Percentiles rank a stretch among this genome's conserved stretches.
phyloP scores from a whole-genome alignment of 2,888 invertebrate genomes.

The Athripsodes cinereus region DNA sequence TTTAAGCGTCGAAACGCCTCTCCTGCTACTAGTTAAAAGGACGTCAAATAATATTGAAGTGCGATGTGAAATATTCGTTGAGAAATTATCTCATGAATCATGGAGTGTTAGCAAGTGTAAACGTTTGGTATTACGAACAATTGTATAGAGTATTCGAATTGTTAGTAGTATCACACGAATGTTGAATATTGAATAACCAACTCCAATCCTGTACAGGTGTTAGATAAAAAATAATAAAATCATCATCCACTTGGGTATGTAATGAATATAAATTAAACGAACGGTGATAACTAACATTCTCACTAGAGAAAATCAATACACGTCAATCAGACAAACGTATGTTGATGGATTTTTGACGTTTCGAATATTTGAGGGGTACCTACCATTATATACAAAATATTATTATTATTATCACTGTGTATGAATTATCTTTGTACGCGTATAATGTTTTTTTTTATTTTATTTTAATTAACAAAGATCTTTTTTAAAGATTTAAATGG shows the following conservation, averaged over 20 bases:
- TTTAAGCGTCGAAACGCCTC: no score
- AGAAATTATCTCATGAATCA: no score
- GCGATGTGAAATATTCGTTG: no score
- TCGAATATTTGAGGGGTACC: slow-evolving; percentile 3
- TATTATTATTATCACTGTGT: not conserved
- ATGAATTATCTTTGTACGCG: not conserved
- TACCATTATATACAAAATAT: not conserved
- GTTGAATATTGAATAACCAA: not conserved
- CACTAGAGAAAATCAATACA: slow-evolving; percentile 23
- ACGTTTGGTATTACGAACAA: no score
- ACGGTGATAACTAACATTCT: slow-evolving; percentile 22
- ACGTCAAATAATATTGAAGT: no score
- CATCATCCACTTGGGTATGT: slow-evolving; percentile 14
- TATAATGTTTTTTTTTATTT: not conserved
- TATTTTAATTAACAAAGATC: not conserved
- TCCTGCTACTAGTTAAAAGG: no score
- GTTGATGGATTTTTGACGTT: slow-evolving; percentile 25
- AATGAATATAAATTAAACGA: slow-evolving; percentile 25
- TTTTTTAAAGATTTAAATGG: not conserved
- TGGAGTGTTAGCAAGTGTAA: no score
- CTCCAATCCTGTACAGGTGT: slow-evolving; percentile 6
- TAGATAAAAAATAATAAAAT: slow-evolving; percentile 20
- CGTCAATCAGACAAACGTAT: slow-evolving; percentile 22
- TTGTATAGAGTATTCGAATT: no score
- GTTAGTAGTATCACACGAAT: no score